Evolutionary conservation across 2,113 vertebrate genomes (phyloP), one percentile per base, ranked within the genome.

Genomic region (Microtus montanus): DNA sequence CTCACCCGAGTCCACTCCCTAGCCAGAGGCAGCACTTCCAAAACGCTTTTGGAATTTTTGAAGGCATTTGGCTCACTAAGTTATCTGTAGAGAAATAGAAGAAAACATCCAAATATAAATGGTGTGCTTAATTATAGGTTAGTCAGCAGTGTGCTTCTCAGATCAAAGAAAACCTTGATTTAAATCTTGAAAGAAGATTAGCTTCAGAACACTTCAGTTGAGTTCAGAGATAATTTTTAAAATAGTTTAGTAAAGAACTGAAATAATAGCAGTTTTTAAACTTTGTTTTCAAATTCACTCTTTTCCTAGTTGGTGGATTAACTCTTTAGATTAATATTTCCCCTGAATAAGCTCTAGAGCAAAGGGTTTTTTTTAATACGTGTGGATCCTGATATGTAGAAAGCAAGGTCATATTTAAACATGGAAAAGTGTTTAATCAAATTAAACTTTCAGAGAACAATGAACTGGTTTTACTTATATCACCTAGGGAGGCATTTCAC

Each of bases 131-230:
- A 78, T 74, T 96, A 33, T 2, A 95, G 3, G 7, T 64, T 92
- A 78, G n/a, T 35, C 28, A 80, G 24, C 71, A 75, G 47, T 49
- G 38, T 70, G 12, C 68, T 96, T 97, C 85, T 68, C 79, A 80
- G 41, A 80, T 35, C 87, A 92, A 22, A 87, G 47, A 52, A 95
- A 95, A 90, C 1, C n/a, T 93, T 87, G 47, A 86, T 91, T 96
- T 95, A 61, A 28, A 95, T 79, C 89, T 94, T 79, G 78, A 92
- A 87, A 96, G 92, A 89, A 96, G 92, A 80, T 66, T 84, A 19
- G 83, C 74, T 79, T 93, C 17, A 54, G 89, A 90, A 84, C 44
- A 90, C 26, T 0, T 47, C 33, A 95, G 7, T 94, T n/a, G 4
- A 94, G n/a, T 86, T 87, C 38, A 96, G 86, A 95, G 82, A 83